Evolutionary conservation across 2,113 vertebrate genomes (phyloP), one percentile per base, ranked within the genome.

Genomic region (Pachyramphus minor): DNA sequence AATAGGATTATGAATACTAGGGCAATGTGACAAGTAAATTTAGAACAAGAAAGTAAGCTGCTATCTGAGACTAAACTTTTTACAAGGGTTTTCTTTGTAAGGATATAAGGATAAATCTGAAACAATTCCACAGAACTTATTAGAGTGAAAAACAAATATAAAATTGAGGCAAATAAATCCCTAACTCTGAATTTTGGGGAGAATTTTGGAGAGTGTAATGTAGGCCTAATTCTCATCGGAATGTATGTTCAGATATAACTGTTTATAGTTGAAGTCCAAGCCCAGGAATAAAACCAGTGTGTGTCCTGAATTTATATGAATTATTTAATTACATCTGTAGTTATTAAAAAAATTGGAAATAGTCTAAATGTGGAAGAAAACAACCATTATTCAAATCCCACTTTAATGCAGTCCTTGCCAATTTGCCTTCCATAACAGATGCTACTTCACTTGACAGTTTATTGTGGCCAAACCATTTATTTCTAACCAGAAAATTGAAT

Each of bases 401-500:
- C 77, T 95, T 97, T 84, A 67, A 93, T 44, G 60, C 69, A 56
- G 44, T 53, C 84, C 69, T 95, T 8, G 90, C 84, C 91, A 95
- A 84, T 91, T 94, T 96, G 84, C 88, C 87, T 97, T 86, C 84
- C 45, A 53, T 81, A 97, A 91, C 96, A 87, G 92, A 96, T 95
- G 91, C 82, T 92, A 64, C 67, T 96, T 95, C 83, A 87, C 93
- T 94, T 96, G 73, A 89, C 72, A 93, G 53, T 84, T 64, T 87
- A 77, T 90, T 93, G 62, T 92, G 93, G 92, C 94, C 53, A 95
- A 93, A 82, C n/a, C 52, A 68, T 80, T 95, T 85, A 49, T 87
- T 87, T 77, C 84, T 63, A 87, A 89, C 55, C 64, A 95, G 56
- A 94, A 84, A 92, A 64, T 0, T 30, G 53, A 95, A 92, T 87